Evolutionary conservation across 2,888 invertebrate genomes (phyloP).

Genomic region (Oscheius onirici): DNA sequence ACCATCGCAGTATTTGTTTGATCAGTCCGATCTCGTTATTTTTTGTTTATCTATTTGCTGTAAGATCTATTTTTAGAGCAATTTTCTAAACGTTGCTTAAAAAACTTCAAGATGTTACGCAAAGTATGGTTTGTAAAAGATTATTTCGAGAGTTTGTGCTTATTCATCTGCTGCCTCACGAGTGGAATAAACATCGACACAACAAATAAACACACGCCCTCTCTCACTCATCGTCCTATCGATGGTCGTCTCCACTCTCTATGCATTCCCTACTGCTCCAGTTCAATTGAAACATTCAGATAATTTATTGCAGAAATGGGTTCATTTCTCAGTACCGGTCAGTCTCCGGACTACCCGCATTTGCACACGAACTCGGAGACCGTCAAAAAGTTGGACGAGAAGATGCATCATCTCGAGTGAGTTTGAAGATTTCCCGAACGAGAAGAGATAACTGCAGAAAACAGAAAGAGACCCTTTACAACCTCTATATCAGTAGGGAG

Average conservation of each 20-base stretch:
- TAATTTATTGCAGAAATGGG: neutral
- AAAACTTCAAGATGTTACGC: no score
- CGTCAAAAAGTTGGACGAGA: neutral
- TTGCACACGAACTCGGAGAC: slow-evolving; percentile 9
- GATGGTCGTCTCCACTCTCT: no score
- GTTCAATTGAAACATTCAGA: neutral
- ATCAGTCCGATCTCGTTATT: no score
- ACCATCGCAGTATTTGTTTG: no score
- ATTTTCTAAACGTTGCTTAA: no score
- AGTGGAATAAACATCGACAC: neutral
- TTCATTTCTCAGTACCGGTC: neutral
- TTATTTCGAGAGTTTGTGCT: no score
- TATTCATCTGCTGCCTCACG: no score
- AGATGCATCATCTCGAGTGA: slow-evolving; percentile 23
- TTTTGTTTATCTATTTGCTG: no score
- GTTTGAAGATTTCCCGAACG: neutral
- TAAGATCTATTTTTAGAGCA: no score
- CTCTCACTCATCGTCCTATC: no score
- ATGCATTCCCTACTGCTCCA: neutral
- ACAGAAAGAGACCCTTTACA: slow-evolving; percentile 12
- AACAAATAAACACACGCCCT: neutral
- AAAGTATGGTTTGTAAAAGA: no score
- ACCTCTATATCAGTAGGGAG: slow-evolving; percentile 11
- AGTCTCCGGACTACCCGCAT: slow-evolving; percentile 4
- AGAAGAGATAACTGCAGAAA: neutral